Percentiles rank a stretch among this genome's conserved stretches.
These are phyloP conservation scores for Phyllostomus discolor DNA, from an alignment of 2,113 vertebrate genomes.

Conservation along the genomic window DNA sequence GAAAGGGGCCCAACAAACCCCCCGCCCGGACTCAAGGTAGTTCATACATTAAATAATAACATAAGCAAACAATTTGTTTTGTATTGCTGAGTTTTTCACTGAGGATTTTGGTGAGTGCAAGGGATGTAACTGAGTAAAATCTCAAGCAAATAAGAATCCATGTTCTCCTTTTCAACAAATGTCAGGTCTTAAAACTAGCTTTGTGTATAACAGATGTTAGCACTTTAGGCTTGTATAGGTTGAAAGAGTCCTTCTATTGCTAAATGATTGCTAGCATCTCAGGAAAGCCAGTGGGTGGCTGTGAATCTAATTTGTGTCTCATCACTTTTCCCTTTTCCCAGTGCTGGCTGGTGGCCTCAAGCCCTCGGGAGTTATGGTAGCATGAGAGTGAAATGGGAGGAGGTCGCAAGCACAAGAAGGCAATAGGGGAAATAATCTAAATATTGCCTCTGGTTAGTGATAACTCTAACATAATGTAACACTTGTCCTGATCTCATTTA, in stretches of 20 bases:
- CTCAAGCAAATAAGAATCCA: not conserved
- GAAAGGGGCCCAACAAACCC: not conserved
- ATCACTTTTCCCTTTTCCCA: not conserved
- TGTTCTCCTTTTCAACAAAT: not conserved
- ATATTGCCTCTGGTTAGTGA: constrained; percentile 26
- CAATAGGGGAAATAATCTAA: constrained; percentile 10
- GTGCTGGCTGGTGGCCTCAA: not conserved
- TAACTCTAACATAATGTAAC: not conserved
- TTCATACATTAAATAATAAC: not conserved
- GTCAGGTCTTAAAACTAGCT: not conserved
- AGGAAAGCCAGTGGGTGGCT: not conserved
- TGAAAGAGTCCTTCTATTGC: not conserved
- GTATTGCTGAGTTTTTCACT: not conserved
- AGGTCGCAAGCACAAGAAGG: not conserved
- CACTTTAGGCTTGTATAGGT: not conserved
- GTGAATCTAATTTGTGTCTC: constrained; percentile 38
- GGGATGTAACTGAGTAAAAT: not conserved
- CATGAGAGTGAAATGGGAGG: not conserved
- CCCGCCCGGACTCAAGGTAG: not conserved
- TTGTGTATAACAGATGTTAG: constrained; percentile 3
- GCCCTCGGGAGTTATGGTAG: not conserved
- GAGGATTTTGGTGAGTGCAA: not conserved
- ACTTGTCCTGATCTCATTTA: constrained; percentile 21
- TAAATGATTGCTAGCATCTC: constrained; percentile 16
- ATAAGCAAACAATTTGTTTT: not conserved